Conservation (phyloP, 2,797 vertebrate species). For the Betta splendens region DNA sequence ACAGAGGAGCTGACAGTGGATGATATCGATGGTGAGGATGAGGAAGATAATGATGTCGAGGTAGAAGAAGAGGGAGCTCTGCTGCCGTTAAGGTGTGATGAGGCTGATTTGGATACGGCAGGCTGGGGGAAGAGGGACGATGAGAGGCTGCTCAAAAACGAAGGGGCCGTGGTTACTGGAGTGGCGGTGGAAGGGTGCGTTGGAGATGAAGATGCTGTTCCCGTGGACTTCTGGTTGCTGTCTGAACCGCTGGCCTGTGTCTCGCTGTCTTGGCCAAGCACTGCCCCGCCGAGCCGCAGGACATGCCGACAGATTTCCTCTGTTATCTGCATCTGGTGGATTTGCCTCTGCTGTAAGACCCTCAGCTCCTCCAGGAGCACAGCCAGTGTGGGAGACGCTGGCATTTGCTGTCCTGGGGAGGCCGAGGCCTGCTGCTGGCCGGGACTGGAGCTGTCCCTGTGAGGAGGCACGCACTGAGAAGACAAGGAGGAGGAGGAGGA, state of each 20-base stretch:
- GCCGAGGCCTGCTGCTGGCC: slow-evolving; percentile 76
- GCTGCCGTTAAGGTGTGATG: slow-evolving; percentile 62
- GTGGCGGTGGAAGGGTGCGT: slow-evolving; percentile 74
- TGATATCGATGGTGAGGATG: slow-evolving; percentile 66
- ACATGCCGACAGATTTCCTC: slow-evolving; percentile 94
- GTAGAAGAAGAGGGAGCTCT: slow-evolving; percentile 68
- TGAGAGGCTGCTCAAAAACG: slow-evolving; percentile 71
- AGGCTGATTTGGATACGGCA: slow-evolving; percentile 68
- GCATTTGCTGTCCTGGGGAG: slow-evolving; percentile 73
- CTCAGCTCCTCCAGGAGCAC: slow-evolving; percentile 91
- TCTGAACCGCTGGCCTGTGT: slow-evolving; percentile 56
- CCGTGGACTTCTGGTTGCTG: slow-evolving; percentile 66
- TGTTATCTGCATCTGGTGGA: slow-evolving; percentile 96
- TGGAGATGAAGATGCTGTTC: slow-evolving; percentile 74
- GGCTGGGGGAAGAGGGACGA: slow-evolving; percentile 75
- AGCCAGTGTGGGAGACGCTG: slow-evolving; percentile 82
- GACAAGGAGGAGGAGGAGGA: slow-evolving; percentile 75
- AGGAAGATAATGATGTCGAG: slow-evolving; percentile 49
- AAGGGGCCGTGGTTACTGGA: slow-evolving; percentile 60
- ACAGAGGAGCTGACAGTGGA: slow-evolving; percentile 71
- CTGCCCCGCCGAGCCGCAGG: slow-evolving; percentile 84
- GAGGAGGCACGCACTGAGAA: slow-evolving; percentile 66
- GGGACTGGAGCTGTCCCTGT: slow-evolving; percentile 83
- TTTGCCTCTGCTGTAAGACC: slow-evolving; percentile 91
- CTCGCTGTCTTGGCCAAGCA: slow-evolving; percentile 72